phyloP scores from a whole-genome alignment of 1,140 invertebrate species.

The Penaeus vannamei region DNA sequence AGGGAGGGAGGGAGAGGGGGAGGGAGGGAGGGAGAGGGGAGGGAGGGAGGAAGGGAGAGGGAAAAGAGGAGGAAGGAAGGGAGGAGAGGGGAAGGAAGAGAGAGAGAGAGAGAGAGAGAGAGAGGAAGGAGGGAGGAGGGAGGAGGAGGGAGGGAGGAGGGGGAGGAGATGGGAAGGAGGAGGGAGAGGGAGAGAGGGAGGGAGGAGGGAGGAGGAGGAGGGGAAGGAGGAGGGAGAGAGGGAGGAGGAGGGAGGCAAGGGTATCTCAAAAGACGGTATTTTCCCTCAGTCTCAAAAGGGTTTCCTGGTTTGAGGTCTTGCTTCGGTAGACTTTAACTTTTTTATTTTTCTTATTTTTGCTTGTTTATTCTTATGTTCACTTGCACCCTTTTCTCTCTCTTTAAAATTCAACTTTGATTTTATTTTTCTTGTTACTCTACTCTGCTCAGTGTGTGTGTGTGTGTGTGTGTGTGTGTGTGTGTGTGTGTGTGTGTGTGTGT shows the following conservation, averaged over 20 bases:
- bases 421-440: too few species aligned
- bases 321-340: neutral
- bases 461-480: too few species aligned
- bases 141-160: neutral
- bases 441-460: too few species aligned
- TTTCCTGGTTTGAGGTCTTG: neutral
- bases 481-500: too few species aligned
- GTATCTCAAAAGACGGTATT: neutral
- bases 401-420: neutral
- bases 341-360: neutral
- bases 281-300: neutral
- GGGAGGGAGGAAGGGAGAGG: too few species aligned
- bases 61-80: too few species aligned
- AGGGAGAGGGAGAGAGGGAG: constrained; percentile 9
- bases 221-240: constrained; percentile 26
- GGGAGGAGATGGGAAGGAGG: constrained; percentile 17
- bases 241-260: constrained; percentile 16
- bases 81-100: too few species aligned
- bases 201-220: neutral
- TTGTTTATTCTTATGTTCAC: neutral
- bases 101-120: too few species aligned
- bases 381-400: neutral
- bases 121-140: neutral
- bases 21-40: too few species aligned
- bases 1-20: too few species aligned